These are phyloP conservation scores for Adineta ricciae DNA, from an alignment of 2,888 invertebrate genomes.

Conservation along the genomic window DNA sequence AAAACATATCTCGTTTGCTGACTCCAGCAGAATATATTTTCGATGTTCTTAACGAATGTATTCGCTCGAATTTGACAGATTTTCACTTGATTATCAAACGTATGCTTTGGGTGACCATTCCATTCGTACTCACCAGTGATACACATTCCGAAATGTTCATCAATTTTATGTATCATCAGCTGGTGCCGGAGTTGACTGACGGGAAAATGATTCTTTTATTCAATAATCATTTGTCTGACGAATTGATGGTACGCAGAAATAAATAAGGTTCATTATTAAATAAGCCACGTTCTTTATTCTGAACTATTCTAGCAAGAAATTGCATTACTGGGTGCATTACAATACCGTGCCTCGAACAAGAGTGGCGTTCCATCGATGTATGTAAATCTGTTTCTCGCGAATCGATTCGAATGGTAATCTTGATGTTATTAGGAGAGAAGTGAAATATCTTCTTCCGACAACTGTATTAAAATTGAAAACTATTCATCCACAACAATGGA, in stretches of 20 bases:
- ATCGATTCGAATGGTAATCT: no score
- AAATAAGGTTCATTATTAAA: background rate
- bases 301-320: slow-evolving; percentile 61
- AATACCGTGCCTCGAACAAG: slow-evolving; percentile 80
- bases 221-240: slow-evolving; percentile 57
- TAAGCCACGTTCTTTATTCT: background rate
- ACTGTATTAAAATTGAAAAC: slow-evolving; percentile 74
- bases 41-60: slow-evolving; percentile 85
- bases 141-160: slow-evolving; percentile 66
- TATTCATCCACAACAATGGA: slow-evolving; percentile 78
- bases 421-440: slow-evolving; percentile 43
- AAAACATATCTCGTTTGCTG: slow-evolving; percentile 68
- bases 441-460: slow-evolving; percentile 77
- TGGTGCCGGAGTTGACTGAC: slow-evolving; percentile 84
- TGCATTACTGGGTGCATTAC: slow-evolving; percentile 74
- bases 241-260: slow-evolving; percentile 47
- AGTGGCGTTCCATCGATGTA: slow-evolving; percentile 70
- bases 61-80: slow-evolving; percentile 55
- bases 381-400: slow-evolving; percentile 51
- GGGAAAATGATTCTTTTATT: slow-evolving; percentile 75
- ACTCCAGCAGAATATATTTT: slow-evolving; percentile 87
- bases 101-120: slow-evolving; percentile 61
- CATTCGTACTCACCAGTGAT: slow-evolving; percentile 49
- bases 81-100: slow-evolving; percentile 95
- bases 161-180: slow-evolving; percentile 85